Conservation (phyloP, 2,888 invertebrate genomes). For the Ferrisia virgata region DNA sequence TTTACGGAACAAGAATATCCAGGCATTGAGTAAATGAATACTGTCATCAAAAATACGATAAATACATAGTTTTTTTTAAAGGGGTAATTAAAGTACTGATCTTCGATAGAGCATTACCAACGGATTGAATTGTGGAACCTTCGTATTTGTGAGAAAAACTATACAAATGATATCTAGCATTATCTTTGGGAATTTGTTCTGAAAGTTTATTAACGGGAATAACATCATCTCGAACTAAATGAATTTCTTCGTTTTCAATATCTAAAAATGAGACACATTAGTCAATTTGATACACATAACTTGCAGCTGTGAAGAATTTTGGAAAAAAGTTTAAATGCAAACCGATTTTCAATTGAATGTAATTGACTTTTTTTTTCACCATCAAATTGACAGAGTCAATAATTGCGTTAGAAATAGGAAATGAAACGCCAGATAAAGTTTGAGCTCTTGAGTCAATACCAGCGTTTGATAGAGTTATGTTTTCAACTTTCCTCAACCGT, state of each 20-base stretch:
- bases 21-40: slow-evolving; percentile 98
- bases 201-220: slow-evolving; percentile 68
- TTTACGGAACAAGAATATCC: slow-evolving; percentile 93
- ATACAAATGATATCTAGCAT: slow-evolving; percentile 87
- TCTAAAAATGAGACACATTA: slow-evolving; percentile 57
- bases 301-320: background rate
- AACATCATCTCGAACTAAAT: slow-evolving; percentile 71
- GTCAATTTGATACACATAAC: background rate
- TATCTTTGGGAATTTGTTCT: slow-evolving; percentile 76
- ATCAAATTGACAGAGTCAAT: slow-evolving; percentile 49
- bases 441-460: slow-evolving; percentile 81
- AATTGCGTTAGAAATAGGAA: slow-evolving; percentile 64
- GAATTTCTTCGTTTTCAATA: slow-evolving; percentile 80
- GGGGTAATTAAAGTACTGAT: background rate
- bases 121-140: slow-evolving; percentile 81
- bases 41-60: slow-evolving; percentile 57
- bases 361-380: slow-evolving; percentile 68
- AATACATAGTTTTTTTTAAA: background rate
- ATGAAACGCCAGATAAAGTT: slow-evolving; percentile 83
- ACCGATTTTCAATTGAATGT: slow-evolving; percentile 86
- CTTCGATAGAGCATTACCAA: slow-evolving; percentile 59
- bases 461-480: slow-evolving; percentile 66
- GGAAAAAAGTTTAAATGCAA: slow-evolving; percentile 46
- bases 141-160: slow-evolving; percentile 89
- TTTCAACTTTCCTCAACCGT: slow-evolving; percentile 70